phyloP scores from a whole-genome alignment of 2,797 vertebrate species.

The Pteropus rufus region DNA sequence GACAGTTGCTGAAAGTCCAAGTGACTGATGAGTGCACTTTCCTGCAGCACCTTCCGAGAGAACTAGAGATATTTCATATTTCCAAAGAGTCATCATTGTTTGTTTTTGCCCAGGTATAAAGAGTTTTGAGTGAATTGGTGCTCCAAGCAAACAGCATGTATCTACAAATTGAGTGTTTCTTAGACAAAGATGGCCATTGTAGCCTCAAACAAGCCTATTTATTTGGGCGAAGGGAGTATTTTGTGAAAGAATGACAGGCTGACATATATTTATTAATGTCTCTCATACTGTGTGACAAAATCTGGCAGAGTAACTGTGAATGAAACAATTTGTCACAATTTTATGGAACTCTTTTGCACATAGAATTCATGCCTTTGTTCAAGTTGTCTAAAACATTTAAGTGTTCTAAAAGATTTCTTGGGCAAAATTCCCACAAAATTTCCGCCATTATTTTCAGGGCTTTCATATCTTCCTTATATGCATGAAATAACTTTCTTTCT shows the following conservation, averaged over 20 bases:
- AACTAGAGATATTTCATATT: not conserved
- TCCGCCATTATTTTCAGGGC: slow-evolving; percentile 27
- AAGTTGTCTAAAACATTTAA: not conserved
- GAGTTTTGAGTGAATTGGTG: not conserved
- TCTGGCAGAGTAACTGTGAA: slow-evolving; percentile 59
- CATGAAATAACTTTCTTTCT: not conserved
- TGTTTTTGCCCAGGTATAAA: slow-evolving; percentile 21
- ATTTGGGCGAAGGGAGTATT: slow-evolving; percentile 46
- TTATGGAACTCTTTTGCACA: slow-evolving; percentile 36
- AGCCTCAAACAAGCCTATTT: slow-evolving; percentile 9
- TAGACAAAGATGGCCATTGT: slow-evolving; percentile 62
- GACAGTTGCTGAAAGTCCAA: not conserved
- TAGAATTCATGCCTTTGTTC: slow-evolving; percentile 30
- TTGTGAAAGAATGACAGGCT: slow-evolving; percentile 55
- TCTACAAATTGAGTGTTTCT: slow-evolving; percentile 6
- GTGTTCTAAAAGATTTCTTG: slow-evolving; percentile 38
- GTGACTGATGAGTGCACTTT: not conserved
- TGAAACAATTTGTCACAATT: slow-evolving; percentile 67
- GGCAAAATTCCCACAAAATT: slow-evolving; percentile 30
- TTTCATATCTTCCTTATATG: not conserved
- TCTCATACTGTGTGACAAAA: slow-evolving; percentile 65
- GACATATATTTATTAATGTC: slow-evolving; percentile 69
- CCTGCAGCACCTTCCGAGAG: not conserved
- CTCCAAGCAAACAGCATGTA: not conserved
- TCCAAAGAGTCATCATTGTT: not conserved